Conservation (phyloP, 2,113 vertebrate genomes). For the Anser brachyrhynchus region DNA sequence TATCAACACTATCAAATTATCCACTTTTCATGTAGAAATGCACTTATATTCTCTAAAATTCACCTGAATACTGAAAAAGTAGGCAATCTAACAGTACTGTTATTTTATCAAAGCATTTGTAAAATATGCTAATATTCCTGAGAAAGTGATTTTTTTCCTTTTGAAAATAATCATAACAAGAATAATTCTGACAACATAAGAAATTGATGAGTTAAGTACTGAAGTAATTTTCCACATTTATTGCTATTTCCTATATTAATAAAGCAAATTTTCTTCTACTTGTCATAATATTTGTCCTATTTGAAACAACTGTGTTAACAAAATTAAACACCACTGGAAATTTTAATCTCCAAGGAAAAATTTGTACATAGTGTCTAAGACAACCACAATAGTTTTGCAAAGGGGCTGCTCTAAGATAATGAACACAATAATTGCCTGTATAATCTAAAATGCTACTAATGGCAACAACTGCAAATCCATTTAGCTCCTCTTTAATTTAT, state of each 20-base stretch:
- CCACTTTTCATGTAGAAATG: not conserved
- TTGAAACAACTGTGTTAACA: conserved; percentile 71
- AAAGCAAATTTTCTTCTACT: conserved; percentile 64
- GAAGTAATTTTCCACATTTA: conserved; percentile 33
- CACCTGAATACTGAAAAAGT: not conserved
- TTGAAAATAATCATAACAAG: conserved; percentile 29
- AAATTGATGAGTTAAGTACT: conserved; percentile 40
- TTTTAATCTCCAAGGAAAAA: conserved; percentile 80
- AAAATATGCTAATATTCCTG: not conserved
- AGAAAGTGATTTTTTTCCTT: not conserved
- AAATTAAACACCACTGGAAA: conserved; percentile 79
- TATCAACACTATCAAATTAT: not conserved
- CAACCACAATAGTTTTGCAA: conserved; percentile 70
- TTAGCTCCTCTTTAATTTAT: conserved; percentile 84
- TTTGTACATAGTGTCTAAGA: conserved; percentile 71
- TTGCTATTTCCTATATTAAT: conserved; percentile 51
- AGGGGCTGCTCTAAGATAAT: conserved; percentile 75
- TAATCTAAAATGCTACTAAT: conserved; percentile 84
- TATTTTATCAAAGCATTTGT: not conserved
- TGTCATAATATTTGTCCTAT: conserved; percentile 79
- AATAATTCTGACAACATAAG: conserved; percentile 32
- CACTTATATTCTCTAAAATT: not conserved
- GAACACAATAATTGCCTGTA: conserved; percentile 82
- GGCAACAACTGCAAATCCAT: conserved; percentile 78
- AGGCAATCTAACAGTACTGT: not conserved